A percentile compares a stretch with the other conserved stretches of the same genome.
Conservation (phyloP, 2,113 vertebrate genomes). For the Osmerus mordax region DNA sequence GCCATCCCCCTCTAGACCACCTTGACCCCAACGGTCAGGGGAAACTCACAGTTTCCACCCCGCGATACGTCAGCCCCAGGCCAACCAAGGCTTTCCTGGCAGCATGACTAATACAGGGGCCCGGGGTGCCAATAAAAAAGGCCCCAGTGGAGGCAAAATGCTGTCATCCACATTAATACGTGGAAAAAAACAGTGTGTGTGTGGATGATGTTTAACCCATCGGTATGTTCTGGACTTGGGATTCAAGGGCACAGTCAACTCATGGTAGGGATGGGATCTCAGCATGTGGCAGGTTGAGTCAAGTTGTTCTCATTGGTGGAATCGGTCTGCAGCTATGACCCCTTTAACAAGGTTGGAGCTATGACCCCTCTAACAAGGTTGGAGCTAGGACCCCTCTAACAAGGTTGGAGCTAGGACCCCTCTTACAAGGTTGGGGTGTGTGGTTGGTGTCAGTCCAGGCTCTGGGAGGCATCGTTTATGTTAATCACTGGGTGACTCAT, state of each 20-base stretch:
- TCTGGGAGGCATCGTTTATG: too few relatives aligned
- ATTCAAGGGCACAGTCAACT: background rate
- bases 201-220: background rate
- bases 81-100: background rate
- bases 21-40: background rate
- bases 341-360: too few relatives aligned
- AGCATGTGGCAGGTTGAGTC: too few relatives aligned
- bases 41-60: background rate
- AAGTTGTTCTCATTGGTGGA: too few relatives aligned
- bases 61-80: background rate
- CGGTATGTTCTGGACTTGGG: background rate
- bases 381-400: too few relatives aligned
- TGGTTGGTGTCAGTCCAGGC: too few relatives aligned
- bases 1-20: too few relatives aligned
- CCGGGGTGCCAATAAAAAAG: background rate
- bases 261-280: background rate
- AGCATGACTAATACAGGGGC: conserved; percentile 5
- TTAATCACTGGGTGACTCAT: too few relatives aligned
- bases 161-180: background rate
- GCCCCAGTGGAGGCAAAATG: background rate
- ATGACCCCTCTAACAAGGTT: too few relatives aligned
- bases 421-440: too few relatives aligned
- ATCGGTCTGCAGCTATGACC: too few relatives aligned
- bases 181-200: background rate
- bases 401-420: too few relatives aligned